Percentiles rank a stretch among this genome's conserved stretches.
Evolutionary conservation across 2,113 vertebrate species (phyloP).

Genomic region (Psittacara wagleri): DNA sequence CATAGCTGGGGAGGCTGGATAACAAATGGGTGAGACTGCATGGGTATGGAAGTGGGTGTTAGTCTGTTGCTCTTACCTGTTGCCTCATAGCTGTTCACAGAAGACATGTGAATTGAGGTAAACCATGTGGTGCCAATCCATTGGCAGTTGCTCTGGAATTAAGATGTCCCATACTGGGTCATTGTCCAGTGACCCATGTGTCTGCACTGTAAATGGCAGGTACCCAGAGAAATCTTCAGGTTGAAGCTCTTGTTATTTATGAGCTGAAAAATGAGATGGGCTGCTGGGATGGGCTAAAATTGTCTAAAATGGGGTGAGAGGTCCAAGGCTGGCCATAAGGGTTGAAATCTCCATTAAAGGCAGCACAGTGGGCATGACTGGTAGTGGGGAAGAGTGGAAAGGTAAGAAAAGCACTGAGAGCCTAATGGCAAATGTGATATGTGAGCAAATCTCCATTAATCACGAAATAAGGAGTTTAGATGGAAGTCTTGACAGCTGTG

Average conservation of each 20-base stretch:
- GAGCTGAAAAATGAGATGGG: background rate
- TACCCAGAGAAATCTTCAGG: background rate
- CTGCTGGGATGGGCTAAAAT: background rate
- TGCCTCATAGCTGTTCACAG: background rate
- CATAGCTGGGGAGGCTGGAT: background rate
- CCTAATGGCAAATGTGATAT: background rate
- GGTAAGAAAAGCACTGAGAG: background rate
- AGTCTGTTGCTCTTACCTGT: background rate
- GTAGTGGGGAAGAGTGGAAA: background rate
- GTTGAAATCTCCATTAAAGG: background rate
- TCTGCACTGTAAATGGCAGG: background rate
- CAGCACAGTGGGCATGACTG: background rate
- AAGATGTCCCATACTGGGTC: background rate
- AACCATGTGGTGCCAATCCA: accelerated
- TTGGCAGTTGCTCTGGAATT: background rate
- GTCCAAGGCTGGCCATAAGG: background rate
- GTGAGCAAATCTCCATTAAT: background rate
- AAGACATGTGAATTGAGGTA: background rate
- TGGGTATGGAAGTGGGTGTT: background rate
- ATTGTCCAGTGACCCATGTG: too few species aligned
- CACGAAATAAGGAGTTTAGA: background rate
- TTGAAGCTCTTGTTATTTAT: background rate
- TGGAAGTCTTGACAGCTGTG: background rate
- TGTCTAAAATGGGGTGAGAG: accelerated
- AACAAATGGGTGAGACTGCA: background rate